These are phyloP conservation scores for Sebastes elongatus DNA, from an alignment of 2,797 vertebrate genomes.

Conservation along the genomic window DNA sequence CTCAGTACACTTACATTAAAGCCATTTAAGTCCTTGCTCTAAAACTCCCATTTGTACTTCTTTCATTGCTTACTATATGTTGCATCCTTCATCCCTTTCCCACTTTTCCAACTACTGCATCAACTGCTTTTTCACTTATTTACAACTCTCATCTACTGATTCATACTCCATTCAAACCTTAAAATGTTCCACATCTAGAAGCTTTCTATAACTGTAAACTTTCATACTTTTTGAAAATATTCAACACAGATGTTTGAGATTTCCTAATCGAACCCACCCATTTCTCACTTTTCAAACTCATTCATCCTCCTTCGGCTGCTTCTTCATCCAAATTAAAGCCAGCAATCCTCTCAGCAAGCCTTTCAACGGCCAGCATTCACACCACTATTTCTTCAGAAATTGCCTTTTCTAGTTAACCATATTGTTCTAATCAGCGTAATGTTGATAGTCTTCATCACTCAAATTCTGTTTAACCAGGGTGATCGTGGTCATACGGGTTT, in stretches of 20 bases:
- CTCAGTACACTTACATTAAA: too few species aligned
- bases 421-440: neutral
- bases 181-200: neutral
- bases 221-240: too few species aligned
- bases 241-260: neutral
- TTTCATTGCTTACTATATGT: neutral
- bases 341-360: neutral
- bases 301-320: neutral
- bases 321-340: neutral
- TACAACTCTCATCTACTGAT: neutral
- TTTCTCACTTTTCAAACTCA: too few species aligned
- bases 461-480: constrained; percentile 78
- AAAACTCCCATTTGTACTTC: neutral
- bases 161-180: neutral
- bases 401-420: neutral
- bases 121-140: neutral
- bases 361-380: neutral
- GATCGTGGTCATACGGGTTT: constrained; percentile 86
- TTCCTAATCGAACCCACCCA: neutral
- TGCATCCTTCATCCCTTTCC: neutral
- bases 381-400: neutral
- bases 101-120: neutral
- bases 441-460: neutral
- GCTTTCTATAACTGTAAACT: too few species aligned
- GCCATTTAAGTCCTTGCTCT: neutral